Conservation (phyloP, 2,113 vertebrate genomes). For the Phalacrocorax carbo region DNA sequence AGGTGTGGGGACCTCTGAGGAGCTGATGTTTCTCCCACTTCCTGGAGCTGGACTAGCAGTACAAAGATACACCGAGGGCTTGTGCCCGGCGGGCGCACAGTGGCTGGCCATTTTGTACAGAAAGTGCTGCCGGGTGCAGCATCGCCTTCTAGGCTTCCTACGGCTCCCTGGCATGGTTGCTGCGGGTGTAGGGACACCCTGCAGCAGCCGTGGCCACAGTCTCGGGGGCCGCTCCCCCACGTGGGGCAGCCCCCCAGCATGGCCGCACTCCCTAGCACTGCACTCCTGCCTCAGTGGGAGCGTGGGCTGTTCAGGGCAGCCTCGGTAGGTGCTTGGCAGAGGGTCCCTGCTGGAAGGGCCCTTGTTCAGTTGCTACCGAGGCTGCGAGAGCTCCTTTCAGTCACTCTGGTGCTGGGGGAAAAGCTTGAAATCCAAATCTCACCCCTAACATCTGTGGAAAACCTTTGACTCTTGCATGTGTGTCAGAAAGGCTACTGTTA, state of each 20-base stretch:
- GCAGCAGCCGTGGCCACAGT: background rate
- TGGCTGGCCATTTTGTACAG: background rate
- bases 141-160: background rate
- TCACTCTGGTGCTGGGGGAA: background rate
- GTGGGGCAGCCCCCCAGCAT: no score
- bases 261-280: background rate
- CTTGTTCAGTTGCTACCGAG: background rate
- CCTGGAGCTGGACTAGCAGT: background rate
- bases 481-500: background rate
- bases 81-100: no score
- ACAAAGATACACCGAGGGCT: rapidly evolving
- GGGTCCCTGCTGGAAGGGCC: background rate
- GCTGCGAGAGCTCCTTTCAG: background rate
- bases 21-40: background rate
- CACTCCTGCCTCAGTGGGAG: rapidly evolving
- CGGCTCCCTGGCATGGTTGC: background rate
- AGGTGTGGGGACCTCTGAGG: background rate
- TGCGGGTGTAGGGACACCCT: no score
- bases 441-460: rapidly evolving
- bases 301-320: no score
- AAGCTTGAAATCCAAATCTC: background rate
- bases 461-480: background rate
- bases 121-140: background rate
- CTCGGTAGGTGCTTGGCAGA: background rate
- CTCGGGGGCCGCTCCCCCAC: background rate